A percentile compares a stretch with the other conserved stretches of the same genome.
These are phyloP conservation scores for Pachymerium ferrugineum DNA, from an alignment of 2,888 invertebrate genomes.

Conservation along the genomic window DNA sequence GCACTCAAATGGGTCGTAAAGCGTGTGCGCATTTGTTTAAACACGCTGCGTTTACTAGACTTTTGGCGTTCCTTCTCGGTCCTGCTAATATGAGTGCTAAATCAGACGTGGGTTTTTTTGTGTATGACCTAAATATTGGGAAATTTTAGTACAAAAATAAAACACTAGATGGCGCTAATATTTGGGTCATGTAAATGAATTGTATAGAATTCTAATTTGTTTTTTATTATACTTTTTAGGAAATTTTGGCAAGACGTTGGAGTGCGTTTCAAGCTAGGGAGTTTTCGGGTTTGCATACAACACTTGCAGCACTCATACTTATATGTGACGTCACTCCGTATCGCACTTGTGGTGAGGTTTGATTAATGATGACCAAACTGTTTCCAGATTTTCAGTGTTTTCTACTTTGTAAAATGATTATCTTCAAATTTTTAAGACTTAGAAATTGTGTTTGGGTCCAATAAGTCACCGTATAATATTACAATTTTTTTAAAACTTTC, in stretches of 20 bases:
- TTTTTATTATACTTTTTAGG: constrained; percentile 33
- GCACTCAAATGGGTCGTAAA: constrained; percentile 48
- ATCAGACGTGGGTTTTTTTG: constrained; percentile 35
- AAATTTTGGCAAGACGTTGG: constrained; percentile 47
- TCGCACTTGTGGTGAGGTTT: constrained; percentile 42
- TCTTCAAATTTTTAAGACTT: background rate
- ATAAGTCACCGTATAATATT: background rate
- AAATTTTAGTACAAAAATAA: too few relatives aligned
- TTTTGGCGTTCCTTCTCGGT: constrained; percentile 49
- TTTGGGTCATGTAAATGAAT: too few relatives aligned
- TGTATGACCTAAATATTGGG: background rate
- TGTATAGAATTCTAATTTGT: too few relatives aligned
- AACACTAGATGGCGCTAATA: too few relatives aligned
- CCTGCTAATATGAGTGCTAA: constrained; percentile 38
- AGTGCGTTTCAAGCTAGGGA: constrained; percentile 50
- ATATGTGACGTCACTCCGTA: constrained; percentile 47
- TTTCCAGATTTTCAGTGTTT: too few relatives aligned
- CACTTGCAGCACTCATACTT: constrained; percentile 48
- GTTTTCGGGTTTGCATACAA: constrained; percentile 49
- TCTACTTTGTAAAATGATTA: background rate
- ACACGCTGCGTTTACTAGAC: constrained; percentile 46
- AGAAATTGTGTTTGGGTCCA: background rate
- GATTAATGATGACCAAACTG: too few relatives aligned
- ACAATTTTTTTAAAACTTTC: too few relatives aligned
- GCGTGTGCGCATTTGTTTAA: constrained; percentile 49